Percentiles rank a stretch among this genome's conserved stretches.
Conservation (phyloP, 2,113 vertebrate genomes). For the Gymnogyps californianus region DNA sequence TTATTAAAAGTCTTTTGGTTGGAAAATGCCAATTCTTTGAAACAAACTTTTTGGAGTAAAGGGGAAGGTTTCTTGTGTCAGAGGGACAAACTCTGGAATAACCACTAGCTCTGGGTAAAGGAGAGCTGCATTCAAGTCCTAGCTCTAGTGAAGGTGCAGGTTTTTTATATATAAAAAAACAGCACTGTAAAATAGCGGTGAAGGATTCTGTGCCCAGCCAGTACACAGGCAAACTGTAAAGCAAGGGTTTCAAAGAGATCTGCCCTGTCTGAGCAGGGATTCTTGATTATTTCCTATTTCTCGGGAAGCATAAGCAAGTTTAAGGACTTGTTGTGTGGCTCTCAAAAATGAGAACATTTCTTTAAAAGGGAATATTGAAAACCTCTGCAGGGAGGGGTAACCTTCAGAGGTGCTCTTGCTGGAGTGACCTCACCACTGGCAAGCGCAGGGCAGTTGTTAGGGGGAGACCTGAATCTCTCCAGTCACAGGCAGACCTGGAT, state of each 20-base stretch:
- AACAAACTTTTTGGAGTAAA: not conserved
- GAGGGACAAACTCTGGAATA: not conserved
- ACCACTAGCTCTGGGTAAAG: not conserved
- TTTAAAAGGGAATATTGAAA: not conserved
- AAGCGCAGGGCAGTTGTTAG: not conserved
- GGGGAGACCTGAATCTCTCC: not conserved
- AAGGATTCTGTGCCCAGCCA: not conserved
- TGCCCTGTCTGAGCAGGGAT: not conserved
- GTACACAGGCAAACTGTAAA: not conserved
- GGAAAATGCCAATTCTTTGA: slow-evolving; percentile 9
- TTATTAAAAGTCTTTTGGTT: slow-evolving; percentile 3
- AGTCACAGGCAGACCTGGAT: not conserved
- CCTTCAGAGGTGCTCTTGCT: not conserved
- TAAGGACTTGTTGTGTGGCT: not conserved
- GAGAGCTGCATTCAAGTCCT: not conserved
- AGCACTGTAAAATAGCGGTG: not conserved
- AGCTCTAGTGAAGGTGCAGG: not conserved
- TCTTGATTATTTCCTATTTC: not conserved
- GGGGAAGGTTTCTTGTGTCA: not conserved
- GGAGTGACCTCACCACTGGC: not conserved
- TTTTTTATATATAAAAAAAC: not conserved
- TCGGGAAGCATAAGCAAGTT: not conserved
- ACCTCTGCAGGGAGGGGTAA: not conserved
- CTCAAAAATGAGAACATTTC: not conserved
- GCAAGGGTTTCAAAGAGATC: not conserved